These are phyloP conservation scores for Anarrhichthys ocellatus DNA, from an alignment of 2,113 vertebrate species.

Conservation along the genomic window DNA sequence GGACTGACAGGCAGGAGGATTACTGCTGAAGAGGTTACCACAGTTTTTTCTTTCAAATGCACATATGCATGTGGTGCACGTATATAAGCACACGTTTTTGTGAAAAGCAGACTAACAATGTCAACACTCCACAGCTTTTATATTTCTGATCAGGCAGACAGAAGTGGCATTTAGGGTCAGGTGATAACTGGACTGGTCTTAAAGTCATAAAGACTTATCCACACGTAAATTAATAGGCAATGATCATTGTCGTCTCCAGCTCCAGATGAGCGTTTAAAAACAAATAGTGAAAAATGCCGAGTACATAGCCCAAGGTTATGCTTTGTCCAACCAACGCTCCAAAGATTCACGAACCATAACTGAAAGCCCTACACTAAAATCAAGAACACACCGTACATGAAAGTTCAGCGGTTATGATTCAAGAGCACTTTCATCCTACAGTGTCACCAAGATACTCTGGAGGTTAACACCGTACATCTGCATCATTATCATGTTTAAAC, in stretches of 20 bases:
- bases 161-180: not conserved
- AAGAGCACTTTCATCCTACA: not conserved
- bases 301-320: no score
- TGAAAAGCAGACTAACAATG: not conserved
- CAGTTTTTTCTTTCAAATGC: slow-evolving; percentile 15
- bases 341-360: no score
- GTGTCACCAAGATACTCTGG: not conserved
- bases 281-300: not conserved
- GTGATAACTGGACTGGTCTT: not conserved
- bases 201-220: not conserved
- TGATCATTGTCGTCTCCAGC: not conserved
- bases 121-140: not conserved
- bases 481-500: slow-evolving; percentile 10
- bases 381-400: not conserved
- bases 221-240: not conserved
- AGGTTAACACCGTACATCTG: not conserved
- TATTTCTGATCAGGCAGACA: not conserved
- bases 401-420: not conserved
- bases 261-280: not conserved
- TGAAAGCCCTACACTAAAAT: not conserved
- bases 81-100: not conserved
- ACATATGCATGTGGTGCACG: not conserved
- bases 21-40: slow-evolving; percentile 51
- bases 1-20: slow-evolving; percentile 47
- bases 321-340: not conserved